A percentile compares a stretch with the other conserved stretches of the same genome.
phyloP scores from a whole-genome alignment of 2,113 vertebrate genomes.

The Gallinago undulata region DNA sequence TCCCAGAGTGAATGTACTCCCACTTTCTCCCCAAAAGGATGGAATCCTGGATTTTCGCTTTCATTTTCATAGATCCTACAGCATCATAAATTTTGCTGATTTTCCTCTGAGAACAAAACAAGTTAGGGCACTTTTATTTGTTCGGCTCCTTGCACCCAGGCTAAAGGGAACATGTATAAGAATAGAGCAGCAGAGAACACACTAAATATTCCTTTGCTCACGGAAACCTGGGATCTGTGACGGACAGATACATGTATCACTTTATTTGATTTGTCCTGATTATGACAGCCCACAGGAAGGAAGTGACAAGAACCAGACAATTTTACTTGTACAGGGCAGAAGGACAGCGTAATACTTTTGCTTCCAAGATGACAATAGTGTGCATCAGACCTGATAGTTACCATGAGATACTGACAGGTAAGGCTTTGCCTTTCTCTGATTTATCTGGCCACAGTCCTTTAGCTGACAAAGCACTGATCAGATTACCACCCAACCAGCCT shows the following conservation, averaged over 20 bases:
- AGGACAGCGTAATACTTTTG: background rate
- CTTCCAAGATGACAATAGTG: background rate
- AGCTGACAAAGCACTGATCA: background rate
- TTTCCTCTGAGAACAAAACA: background rate
- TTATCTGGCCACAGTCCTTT: background rate
- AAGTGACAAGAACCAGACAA: background rate
- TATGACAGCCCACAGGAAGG: background rate
- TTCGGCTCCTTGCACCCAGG: background rate
- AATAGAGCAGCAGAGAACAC: background rate
- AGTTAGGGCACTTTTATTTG: background rate
- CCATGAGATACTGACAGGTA: background rate
- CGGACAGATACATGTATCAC: background rate
- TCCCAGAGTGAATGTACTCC: background rate
- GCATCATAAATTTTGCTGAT: background rate
- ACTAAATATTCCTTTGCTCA: background rate
- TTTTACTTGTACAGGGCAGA: background rate
- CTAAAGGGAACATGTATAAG: background rate
- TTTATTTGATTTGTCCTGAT: background rate
- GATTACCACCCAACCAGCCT: background rate
- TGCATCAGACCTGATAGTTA: background rate
- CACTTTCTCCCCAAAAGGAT: background rate
- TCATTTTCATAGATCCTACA: background rate
- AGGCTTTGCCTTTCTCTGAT: background rate
- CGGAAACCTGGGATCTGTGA: background rate
- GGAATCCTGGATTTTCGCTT: background rate